Percentiles rank a stretch among this genome's conserved stretches.
phyloP scores from a whole-genome alignment of 2,113 vertebrate genomes.

The Ceyx cyanopectus region DNA sequence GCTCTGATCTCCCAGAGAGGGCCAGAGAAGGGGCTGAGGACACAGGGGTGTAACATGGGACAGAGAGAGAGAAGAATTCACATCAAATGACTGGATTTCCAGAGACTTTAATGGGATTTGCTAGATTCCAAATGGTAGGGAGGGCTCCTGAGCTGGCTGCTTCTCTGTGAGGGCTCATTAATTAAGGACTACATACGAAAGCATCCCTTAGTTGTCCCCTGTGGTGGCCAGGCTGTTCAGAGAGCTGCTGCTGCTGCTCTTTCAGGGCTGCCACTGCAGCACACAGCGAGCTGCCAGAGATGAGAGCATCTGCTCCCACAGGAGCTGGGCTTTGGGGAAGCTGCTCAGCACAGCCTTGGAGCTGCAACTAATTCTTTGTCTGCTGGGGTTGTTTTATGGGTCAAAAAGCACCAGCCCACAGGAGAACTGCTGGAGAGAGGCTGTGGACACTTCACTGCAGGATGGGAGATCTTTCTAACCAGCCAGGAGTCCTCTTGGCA shows the following conservation, averaged over 20 bases:
- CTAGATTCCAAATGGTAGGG: neutral
- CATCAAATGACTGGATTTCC: neutral
- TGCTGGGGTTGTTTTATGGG: neutral
- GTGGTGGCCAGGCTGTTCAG: neutral
- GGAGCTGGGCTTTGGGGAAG: neutral
- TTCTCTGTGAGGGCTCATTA: conserved; percentile 6
- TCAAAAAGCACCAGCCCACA: neutral
- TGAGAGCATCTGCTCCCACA: neutral
- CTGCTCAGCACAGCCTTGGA: neutral
- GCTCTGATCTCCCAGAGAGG: too few species aligned
- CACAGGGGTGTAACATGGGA: neutral
- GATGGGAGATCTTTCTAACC: neutral
- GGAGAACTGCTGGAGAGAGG: neutral
- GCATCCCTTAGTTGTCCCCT: conserved; percentile 1
- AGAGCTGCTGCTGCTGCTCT: neutral
- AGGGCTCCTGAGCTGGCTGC: neutral
- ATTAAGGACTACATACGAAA: neutral
- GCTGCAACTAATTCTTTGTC: neutral
- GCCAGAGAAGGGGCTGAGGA: neutral
- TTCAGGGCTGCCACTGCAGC: neutral
- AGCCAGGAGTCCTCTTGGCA: neutral
- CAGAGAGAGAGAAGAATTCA: neutral
- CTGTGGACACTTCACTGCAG: neutral
- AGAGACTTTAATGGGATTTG: neutral
- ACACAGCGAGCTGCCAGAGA: neutral